phyloP scores from a whole-genome alignment of 2,888 invertebrate species.

The Rhamphomyia laevipes region DNA sequence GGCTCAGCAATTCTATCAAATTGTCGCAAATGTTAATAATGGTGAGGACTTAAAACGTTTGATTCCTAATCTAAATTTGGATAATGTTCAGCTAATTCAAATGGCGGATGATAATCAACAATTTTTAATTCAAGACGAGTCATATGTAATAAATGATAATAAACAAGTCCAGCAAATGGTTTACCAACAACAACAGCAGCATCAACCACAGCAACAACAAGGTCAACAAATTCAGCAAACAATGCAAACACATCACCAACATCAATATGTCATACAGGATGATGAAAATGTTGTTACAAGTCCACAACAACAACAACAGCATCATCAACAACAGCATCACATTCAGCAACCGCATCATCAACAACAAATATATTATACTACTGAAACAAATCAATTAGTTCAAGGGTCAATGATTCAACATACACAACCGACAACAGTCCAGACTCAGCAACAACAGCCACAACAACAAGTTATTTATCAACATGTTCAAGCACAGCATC shows the following conservation, averaged over 20 bases:
- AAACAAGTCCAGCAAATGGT: conserved; percentile 36
- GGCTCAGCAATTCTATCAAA: conserved; percentile 56
- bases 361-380: background rate
- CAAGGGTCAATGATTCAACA: background rate
- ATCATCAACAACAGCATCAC: conserved; percentile 4
- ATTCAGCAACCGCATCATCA: conserved; percentile 1
- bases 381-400: background rate
- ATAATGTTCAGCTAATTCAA: conserved; percentile 33
- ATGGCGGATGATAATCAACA: conserved; percentile 30
- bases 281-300: conserved; percentile 13
- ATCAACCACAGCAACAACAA: conserved; percentile 24
- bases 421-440: background rate
- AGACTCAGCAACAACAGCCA: conserved; percentile 14
- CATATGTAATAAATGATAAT: conserved; percentile 38
- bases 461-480: conserved; percentile 13
- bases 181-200: conserved; percentile 30
- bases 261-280: conserved; percentile 21
- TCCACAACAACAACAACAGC: conserved; percentile 18
- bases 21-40: conserved; percentile 43
- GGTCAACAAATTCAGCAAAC: conserved; percentile 17
- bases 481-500: conserved; percentile 1
- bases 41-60: conserved; percentile 50
- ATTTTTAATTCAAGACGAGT: conserved; percentile 29
- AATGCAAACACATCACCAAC: conserved; percentile 17
- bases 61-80: conserved; percentile 48